Evolutionary conservation across 2,113 vertebrate genomes (phyloP).

Genomic region (Myrmophylax atrothorax): DNA sequence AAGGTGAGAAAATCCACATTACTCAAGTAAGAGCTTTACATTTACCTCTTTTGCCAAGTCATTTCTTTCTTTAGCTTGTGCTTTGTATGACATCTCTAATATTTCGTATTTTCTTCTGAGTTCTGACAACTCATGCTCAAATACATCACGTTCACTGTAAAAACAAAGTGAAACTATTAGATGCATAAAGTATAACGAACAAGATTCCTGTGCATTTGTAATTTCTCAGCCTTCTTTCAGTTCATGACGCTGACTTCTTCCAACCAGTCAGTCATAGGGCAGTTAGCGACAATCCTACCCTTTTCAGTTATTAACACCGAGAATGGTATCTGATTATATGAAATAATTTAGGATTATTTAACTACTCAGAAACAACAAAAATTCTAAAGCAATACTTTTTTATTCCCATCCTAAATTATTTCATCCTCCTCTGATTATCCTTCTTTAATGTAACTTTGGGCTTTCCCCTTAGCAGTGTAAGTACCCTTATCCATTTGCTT

Average conservation of each 20-base stretch:
- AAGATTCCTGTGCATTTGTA: not conserved
- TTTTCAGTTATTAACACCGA: not conserved
- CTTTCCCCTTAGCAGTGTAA: not conserved
- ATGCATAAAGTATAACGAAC: not conserved
- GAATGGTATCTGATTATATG: not conserved
- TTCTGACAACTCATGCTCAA: constrained; percentile 86
- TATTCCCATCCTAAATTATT: not conserved
- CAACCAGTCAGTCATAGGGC: not conserved
- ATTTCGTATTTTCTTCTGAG: constrained; percentile 84
- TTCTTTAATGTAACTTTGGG: not conserved
- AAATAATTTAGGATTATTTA: not conserved
- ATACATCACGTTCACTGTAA: constrained; percentile 86
- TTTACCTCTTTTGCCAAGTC: constrained; percentile 90
- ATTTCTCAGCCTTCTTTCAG: not conserved
- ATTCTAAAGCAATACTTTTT: not conserved
- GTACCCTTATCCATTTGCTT: not conserved
- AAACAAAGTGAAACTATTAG: constrained; percentile 17
- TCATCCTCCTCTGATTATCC: not conserved
- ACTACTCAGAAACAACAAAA: not conserved
- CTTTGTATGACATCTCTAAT: constrained; percentile 80
- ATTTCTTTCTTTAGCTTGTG: constrained; percentile 84
- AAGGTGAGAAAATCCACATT: not conserved
- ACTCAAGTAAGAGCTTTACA: not conserved
- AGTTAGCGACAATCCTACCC: not conserved
- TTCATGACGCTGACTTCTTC: not conserved